These are phyloP conservation scores for Dicrurus megarhynchus DNA, from an alignment of 2,113 vertebrate genomes.

Conservation along the genomic window DNA sequence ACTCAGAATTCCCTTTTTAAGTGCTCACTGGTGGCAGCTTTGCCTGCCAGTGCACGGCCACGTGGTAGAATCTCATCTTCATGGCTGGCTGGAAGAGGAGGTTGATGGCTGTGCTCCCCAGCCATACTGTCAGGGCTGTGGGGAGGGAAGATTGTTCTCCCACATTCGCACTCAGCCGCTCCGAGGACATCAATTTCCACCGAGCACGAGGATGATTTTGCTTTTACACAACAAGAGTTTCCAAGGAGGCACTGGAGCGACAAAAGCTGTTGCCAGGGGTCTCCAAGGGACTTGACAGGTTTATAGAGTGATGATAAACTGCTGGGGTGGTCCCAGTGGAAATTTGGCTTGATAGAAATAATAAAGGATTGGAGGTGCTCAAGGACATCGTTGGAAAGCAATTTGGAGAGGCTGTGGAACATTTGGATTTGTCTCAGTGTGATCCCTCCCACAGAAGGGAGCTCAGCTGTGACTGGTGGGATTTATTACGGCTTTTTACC, in stretches of 20 bases:
- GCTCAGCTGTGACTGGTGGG: background rate
- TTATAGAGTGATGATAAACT: background rate
- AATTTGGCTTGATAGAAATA: background rate
- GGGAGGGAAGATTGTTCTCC: background rate
- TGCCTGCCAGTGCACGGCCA: background rate
- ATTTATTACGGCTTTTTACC: background rate
- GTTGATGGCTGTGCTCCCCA: background rate
- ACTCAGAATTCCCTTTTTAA: background rate
- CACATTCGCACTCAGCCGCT: background rate
- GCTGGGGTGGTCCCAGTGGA: background rate
- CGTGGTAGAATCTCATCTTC: background rate
- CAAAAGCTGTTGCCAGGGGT: background rate
- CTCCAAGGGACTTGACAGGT: constrained; percentile 17
- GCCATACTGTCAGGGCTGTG: background rate
- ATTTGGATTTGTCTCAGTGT: background rate
- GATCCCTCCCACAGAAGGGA: background rate
- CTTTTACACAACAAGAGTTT: background rate
- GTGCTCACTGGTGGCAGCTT: background rate
- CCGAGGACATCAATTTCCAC: background rate
- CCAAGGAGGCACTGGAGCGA: background rate
- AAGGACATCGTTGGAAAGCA: background rate
- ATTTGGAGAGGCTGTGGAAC: background rate
- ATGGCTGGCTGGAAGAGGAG: background rate
- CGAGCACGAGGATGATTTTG: background rate
- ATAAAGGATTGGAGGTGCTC: background rate